A percentile compares a stretch with the other conserved stretches of the same genome.
These are phyloP conservation scores for Porites divaricata DNA, from an alignment of 92 coral and sea anemone genomes.

Conservation along the genomic window DNA sequence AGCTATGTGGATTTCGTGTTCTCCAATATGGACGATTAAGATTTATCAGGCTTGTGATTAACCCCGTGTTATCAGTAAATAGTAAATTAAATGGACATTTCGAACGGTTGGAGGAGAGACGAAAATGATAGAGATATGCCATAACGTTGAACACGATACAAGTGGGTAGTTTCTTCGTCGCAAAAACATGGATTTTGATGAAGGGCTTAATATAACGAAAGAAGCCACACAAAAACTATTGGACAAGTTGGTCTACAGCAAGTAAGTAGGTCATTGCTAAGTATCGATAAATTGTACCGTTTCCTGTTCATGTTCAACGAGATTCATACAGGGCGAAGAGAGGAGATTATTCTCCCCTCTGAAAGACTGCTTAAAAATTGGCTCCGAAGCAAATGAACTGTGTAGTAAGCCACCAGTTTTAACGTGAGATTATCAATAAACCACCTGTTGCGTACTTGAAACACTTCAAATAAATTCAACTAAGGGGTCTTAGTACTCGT, in stretches of 20 bases:
- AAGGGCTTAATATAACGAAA: constrained; percentile 36
- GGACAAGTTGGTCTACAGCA: constrained; percentile 78
- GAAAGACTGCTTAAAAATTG: no score
- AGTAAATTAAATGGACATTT: not conserved
- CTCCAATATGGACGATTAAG: not conserved
- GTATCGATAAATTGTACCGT: not conserved
- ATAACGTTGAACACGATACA: not conserved
- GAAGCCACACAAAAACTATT: constrained; percentile 72
- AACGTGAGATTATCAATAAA: no score
- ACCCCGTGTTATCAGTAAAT: not conserved
- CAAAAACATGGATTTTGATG: constrained; percentile 27
- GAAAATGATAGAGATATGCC: not conserved
- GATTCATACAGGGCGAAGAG: no score
- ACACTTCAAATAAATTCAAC: no score
- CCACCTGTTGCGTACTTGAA: no score
- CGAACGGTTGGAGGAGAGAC: not conserved
- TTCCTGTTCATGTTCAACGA: no score
- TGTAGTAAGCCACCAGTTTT: no score
- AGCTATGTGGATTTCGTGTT: not conserved
- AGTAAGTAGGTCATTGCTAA: constrained; percentile 63
- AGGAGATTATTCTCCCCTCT: no score
- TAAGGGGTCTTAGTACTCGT: no score
- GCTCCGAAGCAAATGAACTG: no score
- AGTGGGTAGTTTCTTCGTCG: not conserved
- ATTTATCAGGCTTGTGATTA: not conserved